Evolutionary conservation across 2,888 invertebrate genomes (phyloP).

Genomic region (Ceratothoa steindachneri): DNA sequence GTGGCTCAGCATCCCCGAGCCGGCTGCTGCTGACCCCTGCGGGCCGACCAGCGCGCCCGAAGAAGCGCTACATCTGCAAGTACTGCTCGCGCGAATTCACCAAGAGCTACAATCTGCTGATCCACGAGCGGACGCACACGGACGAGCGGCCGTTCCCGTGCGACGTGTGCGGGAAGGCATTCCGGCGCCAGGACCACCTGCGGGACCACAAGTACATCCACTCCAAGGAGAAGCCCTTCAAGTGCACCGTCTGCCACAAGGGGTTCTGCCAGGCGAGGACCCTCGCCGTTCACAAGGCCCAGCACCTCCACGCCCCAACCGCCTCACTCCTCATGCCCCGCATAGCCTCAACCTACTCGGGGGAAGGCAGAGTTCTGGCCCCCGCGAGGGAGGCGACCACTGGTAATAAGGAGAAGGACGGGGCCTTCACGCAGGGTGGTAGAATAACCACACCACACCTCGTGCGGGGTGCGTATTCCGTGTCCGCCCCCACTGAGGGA

Average conservation of each 20-base stretch:
- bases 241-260: slow-evolving; percentile 59
- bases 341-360: neutral
- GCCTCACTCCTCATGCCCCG: neutral
- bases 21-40: slow-evolving; percentile 20
- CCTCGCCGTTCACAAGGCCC: slow-evolving; percentile 23
- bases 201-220: slow-evolving; percentile 91
- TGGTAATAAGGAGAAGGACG: neutral
- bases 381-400: neutral
- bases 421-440: too few species aligned
- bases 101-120: slow-evolving; percentile 92
- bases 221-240: slow-evolving; percentile 95
- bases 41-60: slow-evolving; percentile 76
- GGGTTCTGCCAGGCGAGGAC: slow-evolving; percentile 21
- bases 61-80: slow-evolving; percentile 97
- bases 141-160: slow-evolving; percentile 96
- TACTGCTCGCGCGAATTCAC: slow-evolving; percentile 98
- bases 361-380: neutral
- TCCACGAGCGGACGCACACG: slow-evolving; percentile 95
- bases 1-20: neutral
- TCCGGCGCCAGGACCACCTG: slow-evolving; percentile 91
- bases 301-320: slow-evolving; percentile 19
- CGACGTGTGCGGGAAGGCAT: slow-evolving; percentile 96
- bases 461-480: neutral
- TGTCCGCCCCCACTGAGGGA: neutral
- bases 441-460: too few species aligned